A percentile compares a stretch with the other conserved stretches of the same genome.
phyloP scores from a whole-genome alignment of 2,888 invertebrate genomes.

The Syrista parreyssii region DNA sequence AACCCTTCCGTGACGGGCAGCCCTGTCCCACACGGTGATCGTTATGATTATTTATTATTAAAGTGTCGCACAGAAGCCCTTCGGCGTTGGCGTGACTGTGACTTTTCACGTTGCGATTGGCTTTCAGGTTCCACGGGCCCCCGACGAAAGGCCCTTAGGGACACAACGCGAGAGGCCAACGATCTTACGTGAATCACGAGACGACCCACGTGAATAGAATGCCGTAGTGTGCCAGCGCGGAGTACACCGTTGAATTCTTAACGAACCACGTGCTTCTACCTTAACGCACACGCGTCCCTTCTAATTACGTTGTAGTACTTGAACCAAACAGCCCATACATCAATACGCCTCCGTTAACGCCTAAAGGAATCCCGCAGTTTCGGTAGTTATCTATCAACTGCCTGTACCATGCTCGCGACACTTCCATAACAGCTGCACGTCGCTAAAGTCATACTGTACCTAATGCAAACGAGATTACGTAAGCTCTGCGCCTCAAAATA shows the following conservation, averaged over 20 bases:
- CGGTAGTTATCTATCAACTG: not conserved
- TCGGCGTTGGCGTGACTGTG: not conserved
- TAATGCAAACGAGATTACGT: not conserved
- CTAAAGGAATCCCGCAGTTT: not conserved
- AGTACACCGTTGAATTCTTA: not conserved
- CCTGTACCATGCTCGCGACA: not conserved
- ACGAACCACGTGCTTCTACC: not conserved
- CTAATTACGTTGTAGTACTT: not conserved
- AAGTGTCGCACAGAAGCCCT: constrained; percentile 5
- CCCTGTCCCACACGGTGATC: not conserved
- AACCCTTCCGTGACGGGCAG: constrained; percentile 37
- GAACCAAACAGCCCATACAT: not conserved
- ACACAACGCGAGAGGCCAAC: not conserved
- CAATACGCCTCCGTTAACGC: not conserved
- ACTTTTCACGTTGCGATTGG: not conserved
- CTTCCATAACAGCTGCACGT: not conserved
- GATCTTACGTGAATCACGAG: constrained; percentile 6
- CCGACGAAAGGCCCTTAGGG: not conserved
- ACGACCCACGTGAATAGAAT: not conserved
- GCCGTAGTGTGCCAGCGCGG: not conserved
- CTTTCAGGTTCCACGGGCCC: not conserved
- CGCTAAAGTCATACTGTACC: not conserved
- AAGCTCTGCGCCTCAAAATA: not conserved
- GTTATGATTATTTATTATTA: constrained; percentile 4
- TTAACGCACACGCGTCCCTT: not conserved